phyloP scores from a whole-genome alignment of 2,888 invertebrate species.

The Camponotus fellah region DNA sequence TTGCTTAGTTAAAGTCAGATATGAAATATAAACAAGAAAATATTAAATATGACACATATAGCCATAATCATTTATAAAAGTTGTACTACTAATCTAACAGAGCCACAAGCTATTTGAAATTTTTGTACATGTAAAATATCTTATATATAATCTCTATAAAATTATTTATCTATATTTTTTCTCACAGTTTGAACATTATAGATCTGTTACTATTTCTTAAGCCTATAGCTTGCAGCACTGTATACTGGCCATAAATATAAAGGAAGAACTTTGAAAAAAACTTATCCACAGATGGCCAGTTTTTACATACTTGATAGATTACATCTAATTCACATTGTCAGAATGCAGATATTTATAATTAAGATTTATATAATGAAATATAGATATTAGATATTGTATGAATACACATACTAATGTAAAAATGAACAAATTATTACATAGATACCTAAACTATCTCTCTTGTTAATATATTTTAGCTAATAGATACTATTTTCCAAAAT shows the following conservation, averaged over 20 bases:
- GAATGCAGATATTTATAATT: slow-evolving; percentile 17
- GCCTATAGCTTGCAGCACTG: slow-evolving; percentile 72
- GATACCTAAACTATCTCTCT: slow-evolving; percentile 35
- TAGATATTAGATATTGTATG: slow-evolving; percentile 48
- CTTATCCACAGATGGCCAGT: slow-evolving; percentile 54
- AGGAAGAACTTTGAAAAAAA: slow-evolving; percentile 36
- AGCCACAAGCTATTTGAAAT: slow-evolving; percentile 70
- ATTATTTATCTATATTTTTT: slow-evolving; percentile 5
- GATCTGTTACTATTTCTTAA: slow-evolving; percentile 30
- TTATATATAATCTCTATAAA: slow-evolving; percentile 26
- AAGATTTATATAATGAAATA: slow-evolving; percentile 38
- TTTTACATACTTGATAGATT: slow-evolving; percentile 36
- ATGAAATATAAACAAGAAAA: slow-evolving; percentile 62
- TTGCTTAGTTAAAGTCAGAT: slow-evolving; percentile 60
- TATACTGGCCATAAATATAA: slow-evolving; percentile 68
- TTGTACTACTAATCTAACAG: slow-evolving; percentile 62
- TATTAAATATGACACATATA: slow-evolving; percentile 62
- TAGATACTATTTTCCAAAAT: slow-evolving; percentile 58
- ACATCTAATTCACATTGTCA: slow-evolving; percentile 51
- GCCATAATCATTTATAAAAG: slow-evolving; percentile 67
- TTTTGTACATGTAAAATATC: slow-evolving; percentile 25
- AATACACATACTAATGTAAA: slow-evolving; percentile 12
- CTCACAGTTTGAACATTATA: background rate
- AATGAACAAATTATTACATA: slow-evolving; percentile 23
- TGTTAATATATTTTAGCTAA: slow-evolving; percentile 48